phyloP scores from a whole-genome alignment of 2,888 invertebrate genomes.

The Bellardia bayeri region DNA sequence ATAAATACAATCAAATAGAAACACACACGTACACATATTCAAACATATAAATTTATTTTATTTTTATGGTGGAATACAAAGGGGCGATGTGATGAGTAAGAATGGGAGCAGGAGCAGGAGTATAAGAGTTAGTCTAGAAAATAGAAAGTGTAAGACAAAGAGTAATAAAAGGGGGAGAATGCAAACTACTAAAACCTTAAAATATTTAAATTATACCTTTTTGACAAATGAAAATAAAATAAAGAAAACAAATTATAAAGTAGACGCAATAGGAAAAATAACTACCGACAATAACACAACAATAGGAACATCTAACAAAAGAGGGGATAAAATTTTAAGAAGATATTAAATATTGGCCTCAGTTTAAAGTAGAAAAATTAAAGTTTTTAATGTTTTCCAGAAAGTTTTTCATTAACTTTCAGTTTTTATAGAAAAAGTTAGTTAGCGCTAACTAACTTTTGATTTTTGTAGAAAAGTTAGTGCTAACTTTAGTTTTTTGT shows the following conservation, averaged over 20 bases:
- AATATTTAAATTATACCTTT: constrained; percentile 62
- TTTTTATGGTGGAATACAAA: neutral
- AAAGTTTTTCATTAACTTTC: no score
- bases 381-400: no score
- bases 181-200: constrained; percentile 55
- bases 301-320: no score
- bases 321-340: no score
- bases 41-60: neutral
- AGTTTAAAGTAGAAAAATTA: neutral
- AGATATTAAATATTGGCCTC: no score
- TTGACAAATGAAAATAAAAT: constrained; percentile 23
- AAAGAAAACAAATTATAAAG: neutral
- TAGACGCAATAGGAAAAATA: neutral
- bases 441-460: no score
- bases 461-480: no score
- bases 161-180: constrained; percentile 7
- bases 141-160: constrained; percentile 1
- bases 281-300: neutral
- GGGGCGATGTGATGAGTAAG: neutral
- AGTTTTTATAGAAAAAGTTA: no score
- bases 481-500: neutral
- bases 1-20: neutral
- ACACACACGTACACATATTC: neutral
- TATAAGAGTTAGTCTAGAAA: neutral
- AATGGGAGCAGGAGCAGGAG: neutral